A percentile compares a stretch with the other conserved stretches of the same genome.
Conservation (phyloP, 1,140 invertebrate species). For the Formica exsecta region DNA sequence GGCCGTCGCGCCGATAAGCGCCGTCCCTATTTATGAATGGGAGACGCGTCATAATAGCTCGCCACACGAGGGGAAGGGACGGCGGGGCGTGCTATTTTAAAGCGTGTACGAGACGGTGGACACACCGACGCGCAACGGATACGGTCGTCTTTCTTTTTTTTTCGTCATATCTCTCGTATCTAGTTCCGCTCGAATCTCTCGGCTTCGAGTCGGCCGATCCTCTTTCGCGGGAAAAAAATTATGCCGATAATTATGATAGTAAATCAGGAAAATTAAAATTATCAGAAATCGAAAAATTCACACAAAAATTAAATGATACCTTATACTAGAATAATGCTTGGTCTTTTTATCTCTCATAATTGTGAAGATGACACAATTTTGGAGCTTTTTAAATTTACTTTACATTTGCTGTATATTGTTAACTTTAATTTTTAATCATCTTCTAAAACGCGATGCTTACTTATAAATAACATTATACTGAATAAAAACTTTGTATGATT, state of each 20-base stretch:
- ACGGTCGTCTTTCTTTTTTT: slow-evolving; percentile 30
- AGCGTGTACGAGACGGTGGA: slow-evolving; percentile 58
- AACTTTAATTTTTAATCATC: neutral
- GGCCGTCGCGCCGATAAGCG: slow-evolving; percentile 62
- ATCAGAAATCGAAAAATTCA: neutral
- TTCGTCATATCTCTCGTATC: neutral
- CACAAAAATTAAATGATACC: neutral
- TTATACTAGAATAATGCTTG: neutral
- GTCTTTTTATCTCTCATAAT: no score
- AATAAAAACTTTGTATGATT: neutral
- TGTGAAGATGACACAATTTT: no score
- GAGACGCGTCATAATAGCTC: slow-evolving; percentile 69
- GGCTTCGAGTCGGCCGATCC: neutral
- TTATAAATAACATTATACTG: neutral
- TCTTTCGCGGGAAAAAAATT: neutral
- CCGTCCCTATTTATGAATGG: slow-evolving; percentile 80
- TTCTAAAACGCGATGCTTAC: neutral
- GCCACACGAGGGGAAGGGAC: slow-evolving; percentile 23
- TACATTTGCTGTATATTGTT: neutral
- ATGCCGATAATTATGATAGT: neutral
- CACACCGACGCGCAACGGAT: slow-evolving; percentile 30
- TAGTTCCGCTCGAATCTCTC: neutral
- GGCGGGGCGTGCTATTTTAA: slow-evolving; percentile 72
- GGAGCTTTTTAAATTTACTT: neutral
- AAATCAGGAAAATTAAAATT: neutral